Evolutionary conservation across 1,140 invertebrate genomes (phyloP).

Genomic region (Steinernema khuongi): DNA sequence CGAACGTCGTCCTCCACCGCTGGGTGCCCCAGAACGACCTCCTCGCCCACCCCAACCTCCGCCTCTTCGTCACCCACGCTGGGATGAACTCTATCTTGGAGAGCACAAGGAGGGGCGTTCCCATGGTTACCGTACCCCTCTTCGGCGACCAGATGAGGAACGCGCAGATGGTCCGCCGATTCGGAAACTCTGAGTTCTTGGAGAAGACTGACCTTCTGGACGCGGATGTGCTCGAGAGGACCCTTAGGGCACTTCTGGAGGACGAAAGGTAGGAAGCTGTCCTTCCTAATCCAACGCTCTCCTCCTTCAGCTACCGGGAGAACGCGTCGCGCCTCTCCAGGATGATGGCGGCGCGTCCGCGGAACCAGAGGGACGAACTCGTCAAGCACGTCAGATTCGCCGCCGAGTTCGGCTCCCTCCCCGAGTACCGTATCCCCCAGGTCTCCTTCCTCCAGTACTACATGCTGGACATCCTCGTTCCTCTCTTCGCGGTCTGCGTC

Average conservation of each 20-base stretch:
- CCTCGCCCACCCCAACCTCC: no score
- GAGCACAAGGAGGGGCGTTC: slow-evolving; percentile 9
- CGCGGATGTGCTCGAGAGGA: not conserved
- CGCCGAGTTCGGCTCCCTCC: not conserved
- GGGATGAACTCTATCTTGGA: slow-evolving; percentile 2
- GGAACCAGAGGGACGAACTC: no score
- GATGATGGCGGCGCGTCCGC: no score
- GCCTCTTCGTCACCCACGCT: no score
- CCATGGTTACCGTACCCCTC: not conserved
- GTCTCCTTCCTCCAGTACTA: not conserved
- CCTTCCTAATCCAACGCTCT: not conserved
- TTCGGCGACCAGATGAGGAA: slow-evolving; percentile 25
- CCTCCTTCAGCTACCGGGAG: not conserved
- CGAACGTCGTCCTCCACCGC: no score
- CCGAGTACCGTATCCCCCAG: not conserved
- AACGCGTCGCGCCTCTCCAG: no score
- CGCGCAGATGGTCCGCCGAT: slow-evolving; percentile 16
- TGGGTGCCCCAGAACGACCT: no score
- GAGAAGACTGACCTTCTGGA: slow-evolving; percentile 18
- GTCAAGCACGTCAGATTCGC: no score
- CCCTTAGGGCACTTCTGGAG: not conserved
- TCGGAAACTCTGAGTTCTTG: slow-evolving; percentile 2
- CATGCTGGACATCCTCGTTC: not conserved
- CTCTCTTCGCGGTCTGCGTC: no score
- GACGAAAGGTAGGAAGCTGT: slow-evolving; percentile 1